Conservation (phyloP, 2,888 invertebrate species). For the Drosophila rubida region DNA sequence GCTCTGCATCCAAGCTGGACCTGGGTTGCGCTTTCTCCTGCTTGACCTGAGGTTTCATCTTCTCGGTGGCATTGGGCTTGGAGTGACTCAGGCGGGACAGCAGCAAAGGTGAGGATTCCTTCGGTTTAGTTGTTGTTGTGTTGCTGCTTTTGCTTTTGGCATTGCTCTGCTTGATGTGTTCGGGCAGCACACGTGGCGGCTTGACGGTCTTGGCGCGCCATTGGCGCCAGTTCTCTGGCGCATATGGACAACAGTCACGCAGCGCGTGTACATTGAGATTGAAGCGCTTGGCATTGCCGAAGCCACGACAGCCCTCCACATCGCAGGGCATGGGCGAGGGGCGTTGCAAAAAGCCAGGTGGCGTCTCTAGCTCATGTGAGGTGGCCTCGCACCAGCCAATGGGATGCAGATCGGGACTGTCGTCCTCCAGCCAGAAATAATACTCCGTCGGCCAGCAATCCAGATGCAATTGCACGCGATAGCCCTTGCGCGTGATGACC, state of each 20-base stretch:
- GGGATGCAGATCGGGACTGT: conserved; percentile 95
- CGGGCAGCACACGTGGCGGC: conserved; percentile 67
- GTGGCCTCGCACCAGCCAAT: conserved; percentile 96
- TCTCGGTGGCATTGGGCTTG: not conserved
- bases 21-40: conserved; percentile 1
- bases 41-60: conserved; percentile 14
- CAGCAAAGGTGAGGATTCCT: conserved; percentile 5
- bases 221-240: conserved; percentile 83
- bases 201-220: conserved; percentile 80
- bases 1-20: conserved; percentile 10
- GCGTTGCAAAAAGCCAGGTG: conserved; percentile 87
- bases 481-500: conserved; percentile 90
- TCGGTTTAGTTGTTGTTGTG: not conserved
- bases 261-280: conserved; percentile 90
- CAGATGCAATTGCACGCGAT: conserved; percentile 91
- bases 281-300: conserved; percentile 94
- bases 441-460: conserved; percentile 95
- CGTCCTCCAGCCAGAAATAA: conserved; percentile 96
- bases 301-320: conserved; percentile 94
- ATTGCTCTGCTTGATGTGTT: conserved; percentile 41
- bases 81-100: not conserved
- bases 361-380: conserved; percentile 93
- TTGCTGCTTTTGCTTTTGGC: too few relatives aligned
- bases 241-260: conserved; percentile 92
- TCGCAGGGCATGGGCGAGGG: conserved; percentile 88